Percentiles rank a stretch among this genome's conserved stretches.
These are phyloP conservation scores for Procambarus virginalis DNA, from an alignment of 1,140 invertebrate genomes.

Conservation along the genomic window DNA sequence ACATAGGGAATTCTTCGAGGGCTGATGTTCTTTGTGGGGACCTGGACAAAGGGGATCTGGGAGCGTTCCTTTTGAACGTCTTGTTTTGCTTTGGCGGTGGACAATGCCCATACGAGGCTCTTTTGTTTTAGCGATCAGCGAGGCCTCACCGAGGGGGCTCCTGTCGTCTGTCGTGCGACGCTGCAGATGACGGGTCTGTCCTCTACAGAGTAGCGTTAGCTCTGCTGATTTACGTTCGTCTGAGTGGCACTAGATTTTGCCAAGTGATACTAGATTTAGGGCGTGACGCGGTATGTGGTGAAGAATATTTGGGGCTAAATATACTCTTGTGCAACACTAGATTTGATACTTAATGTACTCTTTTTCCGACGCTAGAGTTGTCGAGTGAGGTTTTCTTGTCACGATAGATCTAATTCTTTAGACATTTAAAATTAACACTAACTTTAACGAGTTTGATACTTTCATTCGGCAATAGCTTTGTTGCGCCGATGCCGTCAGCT, in stretches of 20 bases:
- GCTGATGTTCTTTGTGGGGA: slow-evolving; percentile 50
- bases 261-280: not conserved
- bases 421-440: too few species aligned
- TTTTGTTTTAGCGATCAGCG: slow-evolving; percentile 53
- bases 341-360: too few species aligned
- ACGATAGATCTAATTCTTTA: too few species aligned
- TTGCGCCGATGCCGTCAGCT: too few species aligned
- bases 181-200: not conserved
- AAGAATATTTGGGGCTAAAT: too few species aligned
- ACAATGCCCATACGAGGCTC: slow-evolving; percentile 57
- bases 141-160: not conserved
- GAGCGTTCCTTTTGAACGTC: slow-evolving; percentile 37
- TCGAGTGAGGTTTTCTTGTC: too few species aligned
- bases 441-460: too few species aligned
- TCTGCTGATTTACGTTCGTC: not conserved
- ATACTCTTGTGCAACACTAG: too few species aligned
- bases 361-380: too few species aligned
- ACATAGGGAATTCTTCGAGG: slow-evolving; percentile 35
- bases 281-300: too few species aligned
- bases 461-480: too few species aligned
- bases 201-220: not conserved
- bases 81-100: slow-evolving; percentile 48
- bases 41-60: slow-evolving; percentile 48
- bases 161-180: slow-evolving; percentile 17
- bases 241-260: not conserved